A percentile compares a stretch with the other conserved stretches of the same genome.
phyloP scores from a whole-genome alignment of 2,113 vertebrate species.

The Caranx ignobilis region DNA sequence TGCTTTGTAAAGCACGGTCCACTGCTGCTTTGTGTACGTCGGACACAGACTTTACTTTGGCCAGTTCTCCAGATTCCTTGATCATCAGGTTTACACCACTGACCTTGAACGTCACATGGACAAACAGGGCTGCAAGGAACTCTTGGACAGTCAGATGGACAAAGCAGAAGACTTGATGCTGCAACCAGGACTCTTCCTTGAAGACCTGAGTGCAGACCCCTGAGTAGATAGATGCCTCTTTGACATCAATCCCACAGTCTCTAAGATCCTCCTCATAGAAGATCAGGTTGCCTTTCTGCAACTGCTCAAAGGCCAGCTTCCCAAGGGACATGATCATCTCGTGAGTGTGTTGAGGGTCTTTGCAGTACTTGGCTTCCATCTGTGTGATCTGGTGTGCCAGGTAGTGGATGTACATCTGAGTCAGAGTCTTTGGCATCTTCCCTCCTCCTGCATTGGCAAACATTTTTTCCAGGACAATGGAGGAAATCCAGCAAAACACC shows the following conservation, averaged over 20 bases:
- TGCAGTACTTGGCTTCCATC: not conserved
- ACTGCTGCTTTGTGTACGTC: conserved; percentile 33
- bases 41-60: not conserved
- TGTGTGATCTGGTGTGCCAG: conserved; percentile 16
- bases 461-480: conserved; percentile 32
- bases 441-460: not conserved
- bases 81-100: conserved; percentile 1
- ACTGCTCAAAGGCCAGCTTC: conserved; percentile 41
- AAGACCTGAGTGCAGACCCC: conserved; percentile 44
- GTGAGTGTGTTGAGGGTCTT: not conserved
- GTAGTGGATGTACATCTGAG: conserved; percentile 56
- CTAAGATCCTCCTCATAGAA: conserved; percentile 32
- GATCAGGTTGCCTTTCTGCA: conserved; percentile 37
- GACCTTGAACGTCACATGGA: conserved; percentile 24
- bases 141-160: conserved; percentile 49
- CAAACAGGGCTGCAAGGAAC: conserved; percentile 41
- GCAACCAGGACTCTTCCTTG: conserved; percentile 10
- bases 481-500: conserved; percentile 47
- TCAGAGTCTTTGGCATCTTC: conserved; percentile 54
- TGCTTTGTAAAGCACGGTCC: conserved; percentile 24
- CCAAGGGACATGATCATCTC: conserved; percentile 17
- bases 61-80: fast-evolving
- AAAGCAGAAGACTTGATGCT: conserved; percentile 35
- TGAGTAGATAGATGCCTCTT: conserved; percentile 19
- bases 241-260: conserved; percentile 25